Conservation (phyloP, 2,888 invertebrate genomes). For the Polymixis lichenea region DNA sequence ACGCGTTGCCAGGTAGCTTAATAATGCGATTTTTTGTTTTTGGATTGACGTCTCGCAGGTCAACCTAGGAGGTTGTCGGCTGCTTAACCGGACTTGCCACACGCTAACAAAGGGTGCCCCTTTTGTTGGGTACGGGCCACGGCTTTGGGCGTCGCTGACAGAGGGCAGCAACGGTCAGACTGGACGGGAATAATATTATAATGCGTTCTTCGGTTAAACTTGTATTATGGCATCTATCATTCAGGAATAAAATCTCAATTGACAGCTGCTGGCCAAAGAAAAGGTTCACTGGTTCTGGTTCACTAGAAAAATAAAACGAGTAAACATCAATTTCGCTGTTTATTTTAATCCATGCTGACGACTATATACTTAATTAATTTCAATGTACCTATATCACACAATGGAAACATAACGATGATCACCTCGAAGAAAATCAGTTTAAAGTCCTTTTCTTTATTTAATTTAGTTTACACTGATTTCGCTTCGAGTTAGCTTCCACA, state of each 20-base stretch:
- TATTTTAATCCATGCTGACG: slow-evolving; percentile 88
- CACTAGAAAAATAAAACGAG: slow-evolving; percentile 60
- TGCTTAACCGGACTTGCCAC: no score
- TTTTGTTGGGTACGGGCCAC: no score
- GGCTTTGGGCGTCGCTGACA: no score
- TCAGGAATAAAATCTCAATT: neutral
- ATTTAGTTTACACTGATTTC: slow-evolving; percentile 64
- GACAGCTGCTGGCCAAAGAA: neutral
- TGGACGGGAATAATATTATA: no score
- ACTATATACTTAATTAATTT: slow-evolving; percentile 87
- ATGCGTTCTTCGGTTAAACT: neutral
- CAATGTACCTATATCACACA: slow-evolving; percentile 89
- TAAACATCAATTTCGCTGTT: slow-evolving; percentile 80
- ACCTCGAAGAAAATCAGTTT: slow-evolving; percentile 71
- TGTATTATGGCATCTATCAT: neutral
- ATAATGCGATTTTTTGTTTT: no score
- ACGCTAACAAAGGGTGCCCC: no score
- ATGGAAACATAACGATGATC: slow-evolving; percentile 83
- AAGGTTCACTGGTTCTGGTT: neutral
- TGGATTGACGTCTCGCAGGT: no score
- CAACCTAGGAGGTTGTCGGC: no score
- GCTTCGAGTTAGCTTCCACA: slow-evolving; percentile 73
- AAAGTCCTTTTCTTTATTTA: slow-evolving; percentile 55
- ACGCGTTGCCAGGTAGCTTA: no score
- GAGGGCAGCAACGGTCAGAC: no score